Base-by-base conservation (phyloP, 64 coral and sea anemone genomes). In the Actinia equina region DNA sequence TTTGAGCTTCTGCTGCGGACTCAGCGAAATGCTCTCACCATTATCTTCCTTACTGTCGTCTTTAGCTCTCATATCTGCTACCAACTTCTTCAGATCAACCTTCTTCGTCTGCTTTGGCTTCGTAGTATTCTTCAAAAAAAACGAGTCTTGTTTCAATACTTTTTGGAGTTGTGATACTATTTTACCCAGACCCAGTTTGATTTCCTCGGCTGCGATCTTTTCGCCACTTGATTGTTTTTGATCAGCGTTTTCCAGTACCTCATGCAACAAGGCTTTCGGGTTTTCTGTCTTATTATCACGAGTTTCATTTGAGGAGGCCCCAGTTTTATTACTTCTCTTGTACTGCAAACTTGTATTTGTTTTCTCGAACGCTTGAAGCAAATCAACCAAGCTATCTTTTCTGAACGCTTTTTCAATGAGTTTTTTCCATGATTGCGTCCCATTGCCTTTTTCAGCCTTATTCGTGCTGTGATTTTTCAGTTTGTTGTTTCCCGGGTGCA, bases 321-420 rank as follows among this genome's bases (percentile, higher is more conserved):
- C 23, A 74, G 23, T 74, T 74, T 74, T 41, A 15, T 74, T 74
- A 30, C 26, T 74, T 41, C 25, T 10, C 12, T 74, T 74, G 20
- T 14, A 27, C 23, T 27, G 69, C 30, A 37, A 1, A 14, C 12
- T 41, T 74, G 69, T 41, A 16, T 81, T 81, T 11, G 16, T 27
- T 44, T 46, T 81, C 22, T 49, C 17, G 49, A 49, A 20, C 5
- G 43, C 78, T 52, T 81, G 78, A 10, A 81, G 23, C 22, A 81
- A 81, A 49, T 52, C 19, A 18, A 52, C 78, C 22, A 81, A 52
- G 49, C 78, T 52, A 44, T 81, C 78, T 81, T 81, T 81, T 44
- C 15, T 81, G 14, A 81, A 43, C 52, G 78, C 78, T 3, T 52
- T 27, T 74, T 25, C 25, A 74, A 14, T 41, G 26, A 7, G 41